These are phyloP conservation scores for Montipora foliosa DNA, from an alignment of 64 coral and sea anemone genomes.

Conservation along the genomic window DNA sequence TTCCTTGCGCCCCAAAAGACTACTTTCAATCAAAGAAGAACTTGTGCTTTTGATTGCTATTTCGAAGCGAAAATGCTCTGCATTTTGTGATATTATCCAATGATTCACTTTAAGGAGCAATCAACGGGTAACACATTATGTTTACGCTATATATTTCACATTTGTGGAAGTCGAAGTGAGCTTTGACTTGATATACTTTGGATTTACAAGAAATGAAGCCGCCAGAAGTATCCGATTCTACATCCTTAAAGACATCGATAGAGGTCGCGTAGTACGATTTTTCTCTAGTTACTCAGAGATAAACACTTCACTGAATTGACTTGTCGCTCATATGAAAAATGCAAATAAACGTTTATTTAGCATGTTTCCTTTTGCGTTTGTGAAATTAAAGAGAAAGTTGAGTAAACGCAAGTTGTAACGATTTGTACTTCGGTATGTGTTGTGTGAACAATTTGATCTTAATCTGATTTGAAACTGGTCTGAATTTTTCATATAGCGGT, in stretches of 20 bases:
- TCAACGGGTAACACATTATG: not conserved
- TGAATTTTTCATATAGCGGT: constrained; percentile 2
- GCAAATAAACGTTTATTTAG: not conserved
- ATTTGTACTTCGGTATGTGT: too few relatives aligned
- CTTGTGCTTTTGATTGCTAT: not conserved
- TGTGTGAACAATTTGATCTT: not conserved
- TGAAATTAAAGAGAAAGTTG: not conserved
- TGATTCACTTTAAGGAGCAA: not conserved
- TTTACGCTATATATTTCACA: constrained; percentile 5
- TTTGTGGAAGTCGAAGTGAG: constrained; percentile 6
- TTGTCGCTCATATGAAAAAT: not conserved
- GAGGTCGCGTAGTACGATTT: not conserved
- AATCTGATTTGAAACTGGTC: not conserved
- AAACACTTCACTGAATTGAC: not conserved
- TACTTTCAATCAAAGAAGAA: not conserved
- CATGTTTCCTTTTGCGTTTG: not conserved
- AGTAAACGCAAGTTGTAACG: not conserved
- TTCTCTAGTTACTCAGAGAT: not conserved
- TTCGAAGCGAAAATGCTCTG: not conserved
- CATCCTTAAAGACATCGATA: too few relatives aligned
- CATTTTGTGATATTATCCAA: too few relatives aligned
- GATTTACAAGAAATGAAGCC: not conserved
- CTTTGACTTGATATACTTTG: too few relatives aligned
- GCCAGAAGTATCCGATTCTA: too few relatives aligned
- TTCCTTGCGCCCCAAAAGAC: too few relatives aligned